Evolutionary conservation across 1,140 invertebrate genomes (phyloP).

Genomic region (Penaeus japonicus): DNA sequence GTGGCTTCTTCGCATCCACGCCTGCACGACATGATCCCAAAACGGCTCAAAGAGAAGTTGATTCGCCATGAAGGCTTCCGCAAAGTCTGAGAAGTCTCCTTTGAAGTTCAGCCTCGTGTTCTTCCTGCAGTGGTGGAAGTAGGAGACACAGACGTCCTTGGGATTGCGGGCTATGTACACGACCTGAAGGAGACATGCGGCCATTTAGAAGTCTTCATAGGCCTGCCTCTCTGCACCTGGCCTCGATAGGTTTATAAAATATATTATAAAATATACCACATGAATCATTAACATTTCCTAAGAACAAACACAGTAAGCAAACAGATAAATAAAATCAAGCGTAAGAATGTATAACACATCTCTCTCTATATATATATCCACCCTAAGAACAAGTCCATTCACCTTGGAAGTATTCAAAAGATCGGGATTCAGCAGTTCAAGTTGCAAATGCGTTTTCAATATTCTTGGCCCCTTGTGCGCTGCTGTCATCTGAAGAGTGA

Average conservation of each 20-base stretch:
- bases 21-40: slow-evolving; percentile 60
- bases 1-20: slow-evolving; percentile 76
- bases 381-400: not conserved
- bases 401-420: slow-evolving; percentile 15
- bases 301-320: too few relatives aligned
- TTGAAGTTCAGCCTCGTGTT: not conserved
- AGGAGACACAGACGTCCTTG: slow-evolving; percentile 69
- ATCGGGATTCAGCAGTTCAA: slow-evolving; percentile 73
- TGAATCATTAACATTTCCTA: too few relatives aligned
- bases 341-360: too few relatives aligned
- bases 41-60: not conserved
- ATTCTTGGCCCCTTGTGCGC: slow-evolving; percentile 70
- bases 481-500: slow-evolving; percentile 40
- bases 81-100: slow-evolving; percentile 13
- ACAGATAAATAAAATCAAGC: not conserved
- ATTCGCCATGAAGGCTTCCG: slow-evolving; percentile 26
- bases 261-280: too few relatives aligned
- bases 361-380: not conserved
- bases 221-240: not conserved
- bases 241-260: not conserved
- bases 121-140: slow-evolving; percentile 36
- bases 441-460: slow-evolving; percentile 81
- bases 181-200: slow-evolving; percentile 68
- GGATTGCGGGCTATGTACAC: slow-evolving; percentile 91
- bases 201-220: too few relatives aligned